Evolutionary conservation across 2,888 invertebrate species (phyloP), one percentile per base, ranked within the genome.

Genomic region (Dasysyrphus albostriatus): DNA sequence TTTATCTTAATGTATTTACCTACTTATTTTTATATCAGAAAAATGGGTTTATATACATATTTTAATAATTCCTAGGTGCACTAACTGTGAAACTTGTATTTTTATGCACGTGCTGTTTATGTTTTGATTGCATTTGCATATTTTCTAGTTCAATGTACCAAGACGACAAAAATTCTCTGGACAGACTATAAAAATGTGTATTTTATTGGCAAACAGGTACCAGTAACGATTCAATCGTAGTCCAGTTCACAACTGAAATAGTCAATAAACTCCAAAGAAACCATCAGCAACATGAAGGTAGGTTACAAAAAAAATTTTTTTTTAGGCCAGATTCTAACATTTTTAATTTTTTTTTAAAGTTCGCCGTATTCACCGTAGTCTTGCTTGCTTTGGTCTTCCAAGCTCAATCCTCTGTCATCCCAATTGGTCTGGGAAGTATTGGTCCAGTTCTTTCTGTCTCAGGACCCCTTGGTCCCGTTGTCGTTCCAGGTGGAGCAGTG

Each of bases 321-420:
- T 24, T 24, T 24, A 7, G 4, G 1, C 24, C 29, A 12, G 32
- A 61, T 65, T 39, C 37, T 75, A 32, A 65, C 0, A 16, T 7
- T 54, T 69, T 19, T 7, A 51, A 42, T 19, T 5, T 76, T 3
- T 75, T 10, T n/a, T 74, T 87, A 12, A 12, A 87, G 87, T 87
- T 87, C 78, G 87, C 72, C 74, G 65, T 87, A 16, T 70, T 87
- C 44, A 65, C 87, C 75, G 83, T 83, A 87, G 87, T 87, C 75
- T 67, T 83, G 65, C 72, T 87, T 67, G 87, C 87, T 14, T 59
- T 87, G 70, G 75, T 65, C 19, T 65, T 83, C 39, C 47, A 29
- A 19, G 78, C 79, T 14, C 65, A 87, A 6, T 78, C 87, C 1
- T 87, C 87, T 2, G 42, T 72, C 59, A 67, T 80, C n/a, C 77